Evolutionary conservation across 2,888 invertebrate species (phyloP), one percentile per base, ranked within the genome.

Genomic region (Tachystola acroxantha): DNA sequence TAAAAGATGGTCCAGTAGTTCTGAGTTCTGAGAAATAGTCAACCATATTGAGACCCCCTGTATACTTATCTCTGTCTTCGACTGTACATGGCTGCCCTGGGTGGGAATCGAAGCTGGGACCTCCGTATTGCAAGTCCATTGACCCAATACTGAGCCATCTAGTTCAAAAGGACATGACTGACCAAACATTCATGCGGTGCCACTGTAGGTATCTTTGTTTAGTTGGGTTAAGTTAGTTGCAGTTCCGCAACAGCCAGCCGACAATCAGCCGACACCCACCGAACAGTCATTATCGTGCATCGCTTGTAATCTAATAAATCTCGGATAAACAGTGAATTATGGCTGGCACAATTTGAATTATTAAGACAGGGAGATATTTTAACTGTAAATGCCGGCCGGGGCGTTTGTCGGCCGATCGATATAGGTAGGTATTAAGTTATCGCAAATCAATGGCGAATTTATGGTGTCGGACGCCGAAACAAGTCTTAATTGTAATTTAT

Each of bases 291-390:
- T 58, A 64, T 51, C 51, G 42, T 50, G 45, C 52, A 55, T 50
- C 53, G 42, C 39, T 39, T 35, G 36, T 43, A 43, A 46, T 53
- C 56, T 50, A 40, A 63, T 65, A 64, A 64, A 65, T 67, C 53
- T 55, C 44, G 37, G 48, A 49, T 48, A 53, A 57, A 58, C 54
- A 50, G 44, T 61, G 58, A 65, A 38, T 62, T 57, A 63, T 56
- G 43, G 43, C 33, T 37, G 19, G 30, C 34, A 34, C 38, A 44
- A 42, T 52, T 45, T 55, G 48, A 57, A 46, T 58, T 50, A 55
- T 53, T 13, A 34, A 28, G 29, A 7, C 34, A 27, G 10, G 11
- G 40, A 42, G 36, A 37, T 42, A 45, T 33, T 43, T 39, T 37
- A 43, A 25, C 39, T 24, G 36, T 36, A 33, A 37, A 32, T 10